phyloP scores from a whole-genome alignment of 2,888 invertebrate genomes.

The Nemotelus pantherinus region DNA sequence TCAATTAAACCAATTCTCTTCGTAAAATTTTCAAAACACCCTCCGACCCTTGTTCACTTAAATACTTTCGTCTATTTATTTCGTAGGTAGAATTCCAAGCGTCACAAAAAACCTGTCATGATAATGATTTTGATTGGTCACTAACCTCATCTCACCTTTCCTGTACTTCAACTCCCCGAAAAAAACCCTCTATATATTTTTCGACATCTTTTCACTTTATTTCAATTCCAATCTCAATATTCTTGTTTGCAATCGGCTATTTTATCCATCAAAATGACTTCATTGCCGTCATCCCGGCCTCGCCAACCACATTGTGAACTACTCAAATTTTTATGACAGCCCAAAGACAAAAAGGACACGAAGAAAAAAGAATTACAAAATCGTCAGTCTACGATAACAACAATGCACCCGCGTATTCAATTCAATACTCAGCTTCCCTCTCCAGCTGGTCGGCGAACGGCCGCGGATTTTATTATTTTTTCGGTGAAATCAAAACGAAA shows the following conservation, averaged over 20 bases:
- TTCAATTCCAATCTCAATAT: conserved; percentile 9
- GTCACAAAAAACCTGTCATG: conserved; percentile 51
- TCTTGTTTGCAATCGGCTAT: conserved; percentile 46
- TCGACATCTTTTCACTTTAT: conserved; percentile 33
- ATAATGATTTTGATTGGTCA: conserved; percentile 51
- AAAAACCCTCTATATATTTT: no score
- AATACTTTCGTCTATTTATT: no score
- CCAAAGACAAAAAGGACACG: conserved; percentile 22
- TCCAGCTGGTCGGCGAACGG: background rate
- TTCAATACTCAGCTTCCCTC: no score
- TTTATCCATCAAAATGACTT: conserved; percentile 43
- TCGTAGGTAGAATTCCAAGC: no score
- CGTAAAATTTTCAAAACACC: no score
- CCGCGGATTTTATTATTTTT: background rate
- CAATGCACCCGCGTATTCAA: no score
- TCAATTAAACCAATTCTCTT: no score
- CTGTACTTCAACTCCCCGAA: no score
- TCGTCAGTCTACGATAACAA: background rate
- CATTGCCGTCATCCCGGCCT: background rate
- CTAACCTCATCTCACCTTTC: conserved; percentile 46
- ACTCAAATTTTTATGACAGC: conserved; percentile 47
- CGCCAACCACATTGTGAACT: conserved; percentile 48
- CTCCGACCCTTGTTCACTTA: no score
- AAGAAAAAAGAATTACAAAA: conserved; percentile 16
- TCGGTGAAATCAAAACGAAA: background rate